Percentiles rank a stretch among this genome's conserved stretches.
Evolutionary conservation across 2,113 vertebrate species (phyloP).

Genomic region (Notothenia coriiceps): DNA sequence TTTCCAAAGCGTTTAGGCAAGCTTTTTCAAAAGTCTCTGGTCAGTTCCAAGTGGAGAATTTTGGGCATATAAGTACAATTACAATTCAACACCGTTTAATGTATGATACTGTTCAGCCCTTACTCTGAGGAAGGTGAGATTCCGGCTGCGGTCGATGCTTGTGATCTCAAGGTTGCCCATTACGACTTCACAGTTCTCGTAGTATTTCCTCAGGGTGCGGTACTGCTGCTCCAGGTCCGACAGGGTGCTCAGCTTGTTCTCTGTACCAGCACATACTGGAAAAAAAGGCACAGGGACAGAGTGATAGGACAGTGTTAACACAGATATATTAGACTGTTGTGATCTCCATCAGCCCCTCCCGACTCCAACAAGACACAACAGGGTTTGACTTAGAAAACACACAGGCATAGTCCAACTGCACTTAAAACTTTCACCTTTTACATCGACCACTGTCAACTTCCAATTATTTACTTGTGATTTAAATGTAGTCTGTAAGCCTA

Average conservation of each 20-base stretch:
- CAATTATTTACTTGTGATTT: neutral
- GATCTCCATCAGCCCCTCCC: too few species aligned
- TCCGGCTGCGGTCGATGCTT: slow-evolving; percentile 94
- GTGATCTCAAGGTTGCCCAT: slow-evolving; percentile 99
- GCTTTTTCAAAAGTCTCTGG: neutral
- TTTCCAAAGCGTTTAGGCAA: neutral
- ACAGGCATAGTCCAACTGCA: neutral
- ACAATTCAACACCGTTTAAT: neutral
- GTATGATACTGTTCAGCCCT: slow-evolving; percentile 25
- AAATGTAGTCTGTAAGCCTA: neutral
- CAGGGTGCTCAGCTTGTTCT: slow-evolving; percentile 98
- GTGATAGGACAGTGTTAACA: slow-evolving; percentile 20
- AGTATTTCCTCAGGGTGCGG: slow-evolving; percentile 95
- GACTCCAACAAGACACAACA: neutral
- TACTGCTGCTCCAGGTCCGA: slow-evolving; percentile 98
- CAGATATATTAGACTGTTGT: neutral
- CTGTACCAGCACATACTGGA: slow-evolving; percentile 94
- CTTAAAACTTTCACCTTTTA: neutral
- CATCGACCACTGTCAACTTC: neutral
- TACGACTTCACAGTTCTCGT: slow-evolving; percentile 98
- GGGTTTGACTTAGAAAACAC: neutral
- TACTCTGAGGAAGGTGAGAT: slow-evolving; percentile 97
- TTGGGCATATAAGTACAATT: neutral
- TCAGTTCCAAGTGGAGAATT: neutral
- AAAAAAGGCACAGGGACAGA: slow-evolving; percentile 44